These are phyloP conservation scores for Drosophila subobscura DNA, from an alignment of 1,140 invertebrate genomes.

Conservation along the genomic window DNA sequence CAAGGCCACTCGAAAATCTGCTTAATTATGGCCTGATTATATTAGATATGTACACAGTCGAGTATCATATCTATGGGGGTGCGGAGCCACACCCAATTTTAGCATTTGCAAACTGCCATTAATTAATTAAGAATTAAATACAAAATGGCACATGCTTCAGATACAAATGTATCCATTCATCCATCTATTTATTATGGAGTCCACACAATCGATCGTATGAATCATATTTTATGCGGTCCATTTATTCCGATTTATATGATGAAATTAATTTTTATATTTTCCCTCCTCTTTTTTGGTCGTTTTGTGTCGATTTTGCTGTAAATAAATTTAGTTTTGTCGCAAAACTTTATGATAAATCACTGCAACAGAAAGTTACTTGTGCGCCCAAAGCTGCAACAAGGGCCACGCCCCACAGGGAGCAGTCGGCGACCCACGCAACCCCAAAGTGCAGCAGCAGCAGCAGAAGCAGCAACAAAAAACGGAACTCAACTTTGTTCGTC, in stretches of 20 bases:
- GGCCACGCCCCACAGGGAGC: constrained; percentile 7
- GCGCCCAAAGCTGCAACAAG: constrained; percentile 21
- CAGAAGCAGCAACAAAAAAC: constrained; percentile 35
- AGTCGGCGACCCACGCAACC: constrained; percentile 1
- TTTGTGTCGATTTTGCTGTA: constrained; percentile 6
- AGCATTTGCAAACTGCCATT: constrained; percentile 15
- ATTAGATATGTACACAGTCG: constrained; percentile 24
- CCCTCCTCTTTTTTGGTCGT: background rate
- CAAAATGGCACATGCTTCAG: constrained; percentile 19
- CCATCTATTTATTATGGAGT: background rate
- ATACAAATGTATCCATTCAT: constrained; percentile 8
- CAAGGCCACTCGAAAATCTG: constrained; percentile 28
- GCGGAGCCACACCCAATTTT: constrained; percentile 12
- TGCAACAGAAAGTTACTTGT: constrained; percentile 48
- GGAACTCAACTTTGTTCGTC: constrained; percentile 34
- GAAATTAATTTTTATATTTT: constrained; percentile 41
- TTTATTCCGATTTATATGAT: constrained; percentile 30
- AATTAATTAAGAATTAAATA: constrained; percentile 38
- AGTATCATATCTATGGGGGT: background rate
- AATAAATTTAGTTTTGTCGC: constrained; percentile 48
- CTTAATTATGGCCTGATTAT: constrained; percentile 44
- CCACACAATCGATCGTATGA: background rate
- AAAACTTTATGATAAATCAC: constrained; percentile 61
- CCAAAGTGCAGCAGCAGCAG: constrained; percentile 10
- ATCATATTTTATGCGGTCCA: constrained; percentile 2